phyloP scores from a whole-genome alignment of 2,797 vertebrate species.

The Heterohyrax brucei region DNA sequence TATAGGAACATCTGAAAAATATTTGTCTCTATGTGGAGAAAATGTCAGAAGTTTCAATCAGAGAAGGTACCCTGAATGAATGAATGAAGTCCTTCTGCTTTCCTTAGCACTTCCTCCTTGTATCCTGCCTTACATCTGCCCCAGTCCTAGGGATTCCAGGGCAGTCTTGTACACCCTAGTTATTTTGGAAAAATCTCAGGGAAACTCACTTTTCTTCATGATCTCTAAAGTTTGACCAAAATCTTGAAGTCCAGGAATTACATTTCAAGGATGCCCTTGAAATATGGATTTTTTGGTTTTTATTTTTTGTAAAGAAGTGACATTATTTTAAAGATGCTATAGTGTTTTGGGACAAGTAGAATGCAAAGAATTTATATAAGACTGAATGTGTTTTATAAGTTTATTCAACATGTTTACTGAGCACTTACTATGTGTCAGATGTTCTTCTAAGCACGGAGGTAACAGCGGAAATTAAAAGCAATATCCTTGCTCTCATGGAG shows the following conservation, averaged over 20 bases:
- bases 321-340: no score
- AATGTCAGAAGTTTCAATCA: not conserved
- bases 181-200: not conserved
- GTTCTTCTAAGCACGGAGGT: not conserved
- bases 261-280: no score
- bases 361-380: not conserved
- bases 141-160: not conserved
- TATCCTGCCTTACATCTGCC: not conserved
- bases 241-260: not conserved
- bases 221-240: not conserved
- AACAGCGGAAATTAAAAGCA: no score
- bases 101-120: not conserved
- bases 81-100: not conserved
- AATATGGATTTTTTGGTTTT: no score
- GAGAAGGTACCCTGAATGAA: not conserved
- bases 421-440: not conserved
- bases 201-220: not conserved
- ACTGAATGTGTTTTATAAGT: not conserved
- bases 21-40: not conserved
- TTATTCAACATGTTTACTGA: not conserved
- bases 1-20: not conserved
- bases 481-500: not conserved
- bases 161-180: not conserved
- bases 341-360: not conserved
- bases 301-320: no score